Conservation (phyloP, 1,140 invertebrate genomes). For the Drosophila micromelanica region DNA sequence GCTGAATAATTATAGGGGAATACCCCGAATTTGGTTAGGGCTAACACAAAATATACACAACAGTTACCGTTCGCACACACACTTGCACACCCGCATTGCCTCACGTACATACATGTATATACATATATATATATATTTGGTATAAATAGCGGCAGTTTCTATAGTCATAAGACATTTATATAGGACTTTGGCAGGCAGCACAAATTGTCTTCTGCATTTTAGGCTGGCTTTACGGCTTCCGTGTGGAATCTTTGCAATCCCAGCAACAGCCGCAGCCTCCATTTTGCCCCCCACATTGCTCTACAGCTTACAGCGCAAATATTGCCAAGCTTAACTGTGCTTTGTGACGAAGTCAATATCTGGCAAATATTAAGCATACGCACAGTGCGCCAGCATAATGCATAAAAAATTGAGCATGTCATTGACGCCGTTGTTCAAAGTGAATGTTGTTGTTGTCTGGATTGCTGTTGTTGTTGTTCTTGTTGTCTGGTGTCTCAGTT, state of each 20-base stretch:
- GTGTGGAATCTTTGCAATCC: background rate
- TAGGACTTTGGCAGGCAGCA: constrained; percentile 48
- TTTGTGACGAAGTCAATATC: constrained; percentile 61
- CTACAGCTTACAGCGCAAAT: constrained; percentile 63
- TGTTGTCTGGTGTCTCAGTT: constrained; percentile 27
- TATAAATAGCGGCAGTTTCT: constrained; percentile 30
- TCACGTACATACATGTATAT: background rate
- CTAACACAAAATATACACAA: constrained; percentile 52
- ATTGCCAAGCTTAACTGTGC: constrained; percentile 75
- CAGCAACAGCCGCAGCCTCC: no score
- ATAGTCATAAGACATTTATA: constrained; percentile 47
- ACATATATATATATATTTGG: constrained; percentile 1
- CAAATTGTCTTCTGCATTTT: constrained; percentile 78
- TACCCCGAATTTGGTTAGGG: background rate
- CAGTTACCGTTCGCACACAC: constrained; percentile 42
- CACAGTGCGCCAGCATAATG: constrained; percentile 70
- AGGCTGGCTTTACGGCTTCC: constrained; percentile 44
- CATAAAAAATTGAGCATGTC: constrained; percentile 78
- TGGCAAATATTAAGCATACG: constrained; percentile 80
- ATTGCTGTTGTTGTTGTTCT: constrained; percentile 36
- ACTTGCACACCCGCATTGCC: background rate
- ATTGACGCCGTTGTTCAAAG: constrained; percentile 58
- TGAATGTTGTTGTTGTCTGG: constrained; percentile 22
- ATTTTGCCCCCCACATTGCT: background rate
- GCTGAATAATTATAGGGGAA: constrained; percentile 13